Evolutionary conservation across 2,113 vertebrate species (phyloP).

Genomic region (Eptesicus fuscus): DNA sequence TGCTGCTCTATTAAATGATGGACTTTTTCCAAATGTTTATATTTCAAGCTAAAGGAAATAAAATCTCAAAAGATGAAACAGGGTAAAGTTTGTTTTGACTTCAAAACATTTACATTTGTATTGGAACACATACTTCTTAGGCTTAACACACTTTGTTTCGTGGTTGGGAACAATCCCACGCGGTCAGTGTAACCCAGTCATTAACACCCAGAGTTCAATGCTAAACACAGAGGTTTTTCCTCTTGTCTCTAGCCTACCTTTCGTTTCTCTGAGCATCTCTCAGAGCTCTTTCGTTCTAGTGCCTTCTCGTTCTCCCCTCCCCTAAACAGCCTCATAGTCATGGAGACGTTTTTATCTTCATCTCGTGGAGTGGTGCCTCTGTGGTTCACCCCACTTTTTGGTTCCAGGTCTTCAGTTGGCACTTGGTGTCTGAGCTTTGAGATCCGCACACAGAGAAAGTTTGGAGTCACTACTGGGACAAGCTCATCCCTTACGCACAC

Average conservation of each 20-base stretch:
- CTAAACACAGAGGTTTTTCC: background rate
- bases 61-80: background rate
- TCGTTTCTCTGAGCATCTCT: background rate
- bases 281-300: background rate
- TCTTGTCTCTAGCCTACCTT: background rate
- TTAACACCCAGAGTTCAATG: background rate
- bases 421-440: background rate
- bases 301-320: background rate
- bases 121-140: background rate
- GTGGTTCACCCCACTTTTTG: background rate
- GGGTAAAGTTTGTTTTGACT: background rate
- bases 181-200: background rate
- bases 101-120: background rate
- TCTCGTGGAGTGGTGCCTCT: background rate
- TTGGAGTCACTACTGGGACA: background rate
- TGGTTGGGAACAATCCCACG: background rate
- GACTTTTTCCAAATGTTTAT: background rate
- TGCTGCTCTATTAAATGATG: background rate
- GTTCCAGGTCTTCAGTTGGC: background rate
- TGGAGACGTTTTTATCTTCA: background rate
- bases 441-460: background rate
- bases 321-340: background rate
- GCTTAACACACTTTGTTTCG: background rate
- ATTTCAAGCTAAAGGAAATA: background rate
- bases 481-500: rapidly evolving